Evolutionary conservation across 1,140 invertebrate genomes (phyloP), one percentile per base, ranked within the genome.

Genomic region (Epicauta chinensis): DNA sequence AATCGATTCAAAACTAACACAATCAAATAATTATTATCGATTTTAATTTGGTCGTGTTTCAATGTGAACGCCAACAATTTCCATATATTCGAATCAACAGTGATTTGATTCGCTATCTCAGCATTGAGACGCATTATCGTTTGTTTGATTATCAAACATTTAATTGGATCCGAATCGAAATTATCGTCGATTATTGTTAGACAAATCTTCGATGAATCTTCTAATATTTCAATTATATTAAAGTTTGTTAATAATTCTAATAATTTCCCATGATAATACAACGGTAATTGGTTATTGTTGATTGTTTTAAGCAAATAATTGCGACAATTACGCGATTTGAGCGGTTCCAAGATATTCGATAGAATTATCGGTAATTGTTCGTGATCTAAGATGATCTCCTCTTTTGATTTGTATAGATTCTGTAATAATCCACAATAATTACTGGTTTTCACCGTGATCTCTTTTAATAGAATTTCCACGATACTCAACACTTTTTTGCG

Each of bases 371-470:
- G 73, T 3, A 80, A 55, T 49, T 82, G 83, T 43, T 86, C 77
- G 50, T 73, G 64, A 58, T 87, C 84, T 36, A 84, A 60, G 23
- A 72, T 40, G 34, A 87, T 70, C 61, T 87, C 84, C 13, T 74
- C 64, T 17, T 49, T 53, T 35, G 60, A 44, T 15, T 59, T 46
- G 5, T 56, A 29, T 15, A 66, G 16, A 42, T 52, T 30, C 16
- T 55, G 13, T 30, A 63, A 58, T 17, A 60, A 34, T 10, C 16
- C 14, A 9, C 23, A 12, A 23, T 56, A 60, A 3, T 35, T 14
- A 3, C 40, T 36, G 17, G 49, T 30, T 11, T 53, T 23, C 7
- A 5, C 7, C 4, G 23, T 23, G 23, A 23, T 54, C 43, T 34
- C 13, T 30, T 48, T 34, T 7, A 16, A 12, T 16, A 60, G 44